Base-by-base conservation (phyloP, 2,113 vertebrate genomes). In the Microtus ochrogaster region DNA sequence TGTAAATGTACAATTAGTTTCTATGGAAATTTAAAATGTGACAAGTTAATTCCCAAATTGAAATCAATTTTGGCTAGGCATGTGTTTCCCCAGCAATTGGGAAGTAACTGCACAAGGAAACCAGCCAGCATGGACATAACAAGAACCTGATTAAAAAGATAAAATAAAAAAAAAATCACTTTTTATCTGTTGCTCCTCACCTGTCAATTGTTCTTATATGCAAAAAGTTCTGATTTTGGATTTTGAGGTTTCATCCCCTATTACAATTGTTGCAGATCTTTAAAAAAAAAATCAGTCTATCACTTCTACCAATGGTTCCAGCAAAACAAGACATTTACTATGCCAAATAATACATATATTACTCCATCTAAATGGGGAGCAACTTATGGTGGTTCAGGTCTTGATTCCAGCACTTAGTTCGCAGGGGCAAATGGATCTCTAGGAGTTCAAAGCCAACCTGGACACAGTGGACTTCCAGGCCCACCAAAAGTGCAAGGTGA, bases 21-120 rank as follows among this genome's bases (percentile, higher is more conserved):
- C 94, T 89, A 73, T 26, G 68, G 28, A 92, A 65, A 83, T 6
- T 90, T 14, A 91, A 96, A 96, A 63, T 41, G 41, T 66, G 55
- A 92, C 16, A 94, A 89, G 83, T 79, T 41, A 81, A 97, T 73
- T 95, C 61, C 44, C 82, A 74, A 41, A 19, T 12, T n/a, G 1
- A 91, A 96, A 94, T 82, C 70, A 65, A 7, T 90, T 86, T 73
- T 52, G 39, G 36, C 22, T 39, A 77, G 72, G 28, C 28, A 47
- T 58, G 26, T n/a, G 33, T 22, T n/a, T n/a, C 0, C 30, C 47
- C 66, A 88, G 47, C 36, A 72, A 52, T 28, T 16, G 39, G 17
- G 39, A 47, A 21, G 55, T 22, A 58, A n/a, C 39, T 28, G 33
- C 65, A 52, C 21, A 49, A 49, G 33, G 33, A 72, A 28, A 13